Conservation (phyloP, 2,888 invertebrate genomes). For the Microchrysa polita region DNA sequence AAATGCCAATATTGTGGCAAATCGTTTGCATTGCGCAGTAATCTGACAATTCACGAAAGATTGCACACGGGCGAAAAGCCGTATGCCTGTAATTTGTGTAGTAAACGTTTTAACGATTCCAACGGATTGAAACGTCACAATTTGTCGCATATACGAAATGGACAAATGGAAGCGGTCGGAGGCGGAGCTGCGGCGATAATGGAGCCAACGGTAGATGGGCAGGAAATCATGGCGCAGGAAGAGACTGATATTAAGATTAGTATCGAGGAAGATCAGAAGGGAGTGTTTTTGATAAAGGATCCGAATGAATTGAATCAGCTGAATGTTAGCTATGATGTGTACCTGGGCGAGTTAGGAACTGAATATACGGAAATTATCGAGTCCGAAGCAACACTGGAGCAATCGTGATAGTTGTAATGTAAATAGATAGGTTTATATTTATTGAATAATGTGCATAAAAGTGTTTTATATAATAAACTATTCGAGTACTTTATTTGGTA, state of each 20-base stretch:
- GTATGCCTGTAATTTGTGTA: conserved; percentile 51
- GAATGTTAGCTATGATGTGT: conserved; percentile 28
- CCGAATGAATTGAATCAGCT: conserved; percentile 7
- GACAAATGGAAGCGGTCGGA: background rate
- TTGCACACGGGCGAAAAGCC: conserved; percentile 53
- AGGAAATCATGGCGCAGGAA: background rate
- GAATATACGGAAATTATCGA: conserved; percentile 46
- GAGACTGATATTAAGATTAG: no score
- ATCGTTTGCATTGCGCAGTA: conserved; percentile 50
- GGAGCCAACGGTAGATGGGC: background rate
- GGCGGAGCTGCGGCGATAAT: no score
- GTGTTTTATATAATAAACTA: no score
- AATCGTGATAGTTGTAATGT: background rate
- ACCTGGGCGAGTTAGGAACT: conserved; percentile 40
- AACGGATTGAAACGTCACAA: conserved; percentile 53
- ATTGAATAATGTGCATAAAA: background rate
- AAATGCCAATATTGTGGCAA: conserved; percentile 49
- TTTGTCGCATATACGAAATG: conserved; percentile 48
- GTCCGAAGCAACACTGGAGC: conserved; percentile 26
- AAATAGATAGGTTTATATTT: background rate
- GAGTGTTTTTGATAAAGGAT: background rate
- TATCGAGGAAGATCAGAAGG: background rate
- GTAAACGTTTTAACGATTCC: conserved; percentile 52
- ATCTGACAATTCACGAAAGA: conserved; percentile 51
- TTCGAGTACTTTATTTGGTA: background rate